Evolutionary conservation across 2,797 vertebrate genomes (phyloP), one percentile per base, ranked within the genome.

Genomic region (Hydrocynus forskahlii): DNA sequence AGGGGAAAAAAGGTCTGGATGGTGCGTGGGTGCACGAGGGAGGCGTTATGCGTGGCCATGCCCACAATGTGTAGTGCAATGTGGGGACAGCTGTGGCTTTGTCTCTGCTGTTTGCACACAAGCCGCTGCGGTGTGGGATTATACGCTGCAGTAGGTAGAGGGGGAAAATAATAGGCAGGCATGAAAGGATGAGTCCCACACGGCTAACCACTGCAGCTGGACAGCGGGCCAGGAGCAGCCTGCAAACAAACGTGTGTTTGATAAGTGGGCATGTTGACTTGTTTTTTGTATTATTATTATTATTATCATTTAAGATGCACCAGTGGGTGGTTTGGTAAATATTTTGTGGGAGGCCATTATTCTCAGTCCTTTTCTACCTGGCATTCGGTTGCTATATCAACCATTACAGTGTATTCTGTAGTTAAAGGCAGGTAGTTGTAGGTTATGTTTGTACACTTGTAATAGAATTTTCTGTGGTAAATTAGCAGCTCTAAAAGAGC

Each of bases 1-100:
- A 43, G 17, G n/a, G 10, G 12, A 21, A 67, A 35, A 16, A 29
- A 35, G 54, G 29, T 48, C 57, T 29, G 14, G 38, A 48, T 75
- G 45, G 70, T 60, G 57, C 12, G 48, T 52, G 72, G 68, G 84
- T 87, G 85, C 13, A 0, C 78, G 92, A 92, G 88, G 89, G 89
- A 90, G 89, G 92, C 90, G 85, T 94, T 94, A 92, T 93, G 83
- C 91, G 91, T 92, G 92, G 92, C 94, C 93, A 91, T 93, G 90
- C 93, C 93, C 93, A 89, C 79, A 88, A 94, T 92, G 92, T 91
- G 92, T 88, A 90, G 92, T 23, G 89, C 92, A 92, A 90, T 91
- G 92, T 89, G 86, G 91, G 57, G 92, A 90, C 95, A 95, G 94
- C 95, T 96, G 95, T 86, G 93, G 91, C 86, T 91, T 95, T 96